These are phyloP conservation scores for Latheticus oryzae DNA, from an alignment of 2,888 invertebrate genomes.

Conservation along the genomic window DNA sequence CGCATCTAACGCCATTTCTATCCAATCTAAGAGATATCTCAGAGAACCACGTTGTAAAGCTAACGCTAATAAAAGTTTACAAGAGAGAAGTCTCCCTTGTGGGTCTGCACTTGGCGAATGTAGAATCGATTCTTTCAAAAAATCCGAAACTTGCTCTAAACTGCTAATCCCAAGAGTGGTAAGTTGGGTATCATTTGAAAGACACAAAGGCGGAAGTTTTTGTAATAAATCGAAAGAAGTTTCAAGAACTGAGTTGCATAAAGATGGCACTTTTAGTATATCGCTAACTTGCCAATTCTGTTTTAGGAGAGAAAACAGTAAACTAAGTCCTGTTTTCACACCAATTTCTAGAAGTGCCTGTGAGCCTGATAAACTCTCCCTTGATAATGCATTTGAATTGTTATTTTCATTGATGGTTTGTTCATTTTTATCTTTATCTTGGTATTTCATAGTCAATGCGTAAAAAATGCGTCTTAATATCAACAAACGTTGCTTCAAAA, in stretches of 20 bases:
- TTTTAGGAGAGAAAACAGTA: slow-evolving; percentile 70
- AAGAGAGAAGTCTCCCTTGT: slow-evolving; percentile 63
- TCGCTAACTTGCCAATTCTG: slow-evolving; percentile 70
- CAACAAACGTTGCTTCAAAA: slow-evolving; percentile 69
- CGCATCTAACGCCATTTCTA: slow-evolving; percentile 70
- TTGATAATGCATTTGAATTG: slow-evolving; percentile 33
- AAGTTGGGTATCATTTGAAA: slow-evolving; percentile 71
- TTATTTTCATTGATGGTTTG: slow-evolving; percentile 27
- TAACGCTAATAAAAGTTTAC: slow-evolving; percentile 69
- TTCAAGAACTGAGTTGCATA: slow-evolving; percentile 71
- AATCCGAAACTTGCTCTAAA: slow-evolving; percentile 69
- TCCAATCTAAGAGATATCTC: slow-evolving; percentile 72
- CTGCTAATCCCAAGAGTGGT: slow-evolving; percentile 68
- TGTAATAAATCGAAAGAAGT: slow-evolving; percentile 70
- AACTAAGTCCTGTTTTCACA: slow-evolving; percentile 71
- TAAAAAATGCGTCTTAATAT: slow-evolving; percentile 71
- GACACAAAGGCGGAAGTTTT: slow-evolving; percentile 70
- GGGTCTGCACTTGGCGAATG: slow-evolving; percentile 67
- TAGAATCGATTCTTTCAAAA: slow-evolving; percentile 68
- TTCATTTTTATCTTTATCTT: slow-evolving; percentile 64
- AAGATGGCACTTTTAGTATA: slow-evolving; percentile 62
- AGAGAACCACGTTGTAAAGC: slow-evolving; percentile 72
- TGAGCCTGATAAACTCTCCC: slow-evolving; percentile 61
- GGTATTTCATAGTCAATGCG: slow-evolving; percentile 69
- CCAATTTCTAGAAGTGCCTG: slow-evolving; percentile 73